Conservation (phyloP, 1,140 invertebrate species). For the Patella vulgata region DNA sequence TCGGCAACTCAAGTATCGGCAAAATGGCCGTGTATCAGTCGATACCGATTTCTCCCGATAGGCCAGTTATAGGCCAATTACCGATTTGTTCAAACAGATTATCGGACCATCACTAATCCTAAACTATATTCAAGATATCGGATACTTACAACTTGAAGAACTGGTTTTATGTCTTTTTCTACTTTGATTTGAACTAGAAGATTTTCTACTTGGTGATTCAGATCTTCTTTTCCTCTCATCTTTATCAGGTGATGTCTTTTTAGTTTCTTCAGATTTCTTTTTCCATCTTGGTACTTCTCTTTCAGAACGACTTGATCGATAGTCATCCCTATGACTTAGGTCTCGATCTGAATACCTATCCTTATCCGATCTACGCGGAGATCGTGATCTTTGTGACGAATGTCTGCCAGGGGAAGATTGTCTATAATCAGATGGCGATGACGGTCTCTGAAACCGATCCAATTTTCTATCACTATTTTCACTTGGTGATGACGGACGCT, state of each 20-base stretch:
- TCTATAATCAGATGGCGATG: constrained; percentile 6
- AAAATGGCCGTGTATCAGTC: no score
- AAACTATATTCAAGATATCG: no score
- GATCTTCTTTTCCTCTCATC: not conserved
- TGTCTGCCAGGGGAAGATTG: not conserved
- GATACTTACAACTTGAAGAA: no score
- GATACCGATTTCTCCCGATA: no score
- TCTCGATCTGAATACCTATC: not conserved
- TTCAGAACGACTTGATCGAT: constrained; percentile 2
- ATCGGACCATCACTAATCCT: no score
- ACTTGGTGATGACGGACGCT: not conserved
- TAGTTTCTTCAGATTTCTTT: constrained; percentile 32
- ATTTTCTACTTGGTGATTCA: constrained; percentile 1
- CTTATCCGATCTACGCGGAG: constrained; percentile 10
- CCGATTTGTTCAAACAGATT: no score
- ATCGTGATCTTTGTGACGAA: constrained; percentile 14
- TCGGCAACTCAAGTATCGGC: no score
- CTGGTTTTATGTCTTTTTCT: not conserved
- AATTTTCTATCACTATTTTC: not conserved
- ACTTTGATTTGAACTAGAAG: not conserved
- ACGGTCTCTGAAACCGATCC: constrained; percentile 5
- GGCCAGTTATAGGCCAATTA: no score
- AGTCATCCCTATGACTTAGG: not conserved
- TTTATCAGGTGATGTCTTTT: not conserved
- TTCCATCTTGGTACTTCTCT: constrained; percentile 30